Evolutionary conservation across 2,113 vertebrate genomes (phyloP), one percentile per base, ranked within the genome.

Genomic region (Festucalex cinctus): DNA sequence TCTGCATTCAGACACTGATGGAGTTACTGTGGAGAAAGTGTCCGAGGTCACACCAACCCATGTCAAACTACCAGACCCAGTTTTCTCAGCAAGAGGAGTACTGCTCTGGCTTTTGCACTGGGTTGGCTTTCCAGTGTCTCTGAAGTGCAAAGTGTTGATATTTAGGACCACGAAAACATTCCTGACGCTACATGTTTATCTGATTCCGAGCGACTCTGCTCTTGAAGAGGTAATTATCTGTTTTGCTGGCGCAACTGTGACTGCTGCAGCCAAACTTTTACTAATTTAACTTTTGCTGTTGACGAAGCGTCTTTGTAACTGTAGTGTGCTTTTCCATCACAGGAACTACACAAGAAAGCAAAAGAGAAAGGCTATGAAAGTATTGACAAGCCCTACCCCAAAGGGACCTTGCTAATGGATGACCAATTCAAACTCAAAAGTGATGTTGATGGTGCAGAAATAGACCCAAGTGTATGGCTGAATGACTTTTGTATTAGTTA

Each of bases 111-210:
- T 51, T n/a, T 3, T 6, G 20, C 49, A 20, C 3, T 9, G 1
- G 49, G 1, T n/a, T 3, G 49, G 49, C 22, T 22, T 22, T 51
- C 49, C 8, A 0, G 7, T 51, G n/a, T 10, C 49, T 51, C 20
- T 51, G 49, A 17, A 69, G 43, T 74, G 60, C 32, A 39, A 39
- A 10, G 7, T 65, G 62, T 69, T 75, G 20, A 75, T 69, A 14
- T 75, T 36, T n/a, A 65, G 60, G 35, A 61, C 73, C 20, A 69
- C 20, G 13, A 44, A 24, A 54, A 1, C 61, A 13, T 75, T 75
- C 46, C 73, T 75, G 44, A 54, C 66, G 0, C 60, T 60, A 0
- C 53, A 74, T 36, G 62, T 75, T 0, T 69, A 54, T 19, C 46
- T 69, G 35, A 60, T 75, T 20, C 62, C 53, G 20, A 5, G 0